Percentiles rank a stretch among this genome's conserved stretches.
phyloP scores from a whole-genome alignment of 2,888 invertebrate genomes.

The Ennomos quercinarius region DNA sequence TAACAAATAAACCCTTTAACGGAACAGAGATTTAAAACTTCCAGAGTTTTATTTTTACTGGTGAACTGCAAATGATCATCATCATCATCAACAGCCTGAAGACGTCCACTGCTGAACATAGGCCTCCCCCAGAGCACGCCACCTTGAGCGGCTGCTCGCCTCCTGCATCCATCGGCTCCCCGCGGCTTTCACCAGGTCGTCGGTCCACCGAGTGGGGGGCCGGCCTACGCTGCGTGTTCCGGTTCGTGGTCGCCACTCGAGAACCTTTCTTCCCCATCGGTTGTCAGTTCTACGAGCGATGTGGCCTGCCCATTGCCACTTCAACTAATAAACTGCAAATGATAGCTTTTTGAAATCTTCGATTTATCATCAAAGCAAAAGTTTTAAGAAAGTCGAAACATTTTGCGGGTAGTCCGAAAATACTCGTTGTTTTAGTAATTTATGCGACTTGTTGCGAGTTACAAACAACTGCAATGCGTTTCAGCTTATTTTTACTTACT shows the following conservation, averaged over 20 bases:
- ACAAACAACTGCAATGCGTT: slow-evolving; percentile 25
- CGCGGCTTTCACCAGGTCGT: too few species aligned
- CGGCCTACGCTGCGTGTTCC: too few species aligned
- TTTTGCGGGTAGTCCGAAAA: slow-evolving; percentile 20
- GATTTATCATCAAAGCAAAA: slow-evolving; percentile 26
- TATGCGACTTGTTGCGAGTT: slow-evolving; percentile 29
- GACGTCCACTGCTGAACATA: too few species aligned
- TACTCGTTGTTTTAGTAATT: slow-evolving; percentile 17
- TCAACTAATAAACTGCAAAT: slow-evolving; percentile 6
- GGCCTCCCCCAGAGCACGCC: too few species aligned
- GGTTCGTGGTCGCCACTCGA: too few species aligned
- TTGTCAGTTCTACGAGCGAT: too few species aligned
- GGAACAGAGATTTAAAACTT: slow-evolving; percentile 1
- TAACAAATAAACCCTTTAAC: background rate
- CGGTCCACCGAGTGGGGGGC: too few species aligned
- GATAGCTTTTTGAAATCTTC: slow-evolving; percentile 24
- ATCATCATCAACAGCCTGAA: too few species aligned
- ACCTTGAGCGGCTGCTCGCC: too few species aligned
- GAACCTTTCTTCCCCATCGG: too few species aligned
- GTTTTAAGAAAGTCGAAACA: slow-evolving; percentile 22
- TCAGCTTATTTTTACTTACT: slow-evolving; percentile 15
- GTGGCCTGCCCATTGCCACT: too few species aligned
- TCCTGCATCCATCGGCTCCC: too few species aligned
- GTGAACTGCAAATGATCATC: slow-evolving; percentile 9
- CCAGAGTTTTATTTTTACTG: slow-evolving; percentile 4